Percentiles rank a stretch among this genome's conserved stretches.
These are phyloP conservation scores for Tupaia chinensis DNA, from an alignment of 2,113 vertebrate species.

Conservation along the genomic window DNA sequence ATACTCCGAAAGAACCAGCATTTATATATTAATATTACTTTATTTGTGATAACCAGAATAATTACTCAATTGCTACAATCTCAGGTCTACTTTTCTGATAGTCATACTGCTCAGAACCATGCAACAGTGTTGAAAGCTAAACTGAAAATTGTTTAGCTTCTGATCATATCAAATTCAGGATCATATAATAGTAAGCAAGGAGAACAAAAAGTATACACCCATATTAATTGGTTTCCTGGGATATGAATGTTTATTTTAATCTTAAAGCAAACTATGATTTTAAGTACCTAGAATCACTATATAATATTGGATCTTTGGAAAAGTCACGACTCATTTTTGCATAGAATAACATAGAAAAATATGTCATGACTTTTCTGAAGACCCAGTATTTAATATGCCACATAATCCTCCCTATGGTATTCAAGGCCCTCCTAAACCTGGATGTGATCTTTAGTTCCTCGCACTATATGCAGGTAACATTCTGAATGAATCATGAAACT, in stretches of 20 bases:
- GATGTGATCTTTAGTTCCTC: neutral
- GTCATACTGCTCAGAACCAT: neutral
- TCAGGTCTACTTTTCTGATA: neutral
- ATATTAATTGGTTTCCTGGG: conserved; percentile 33
- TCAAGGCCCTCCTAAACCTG: neutral
- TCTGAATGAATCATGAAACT: neutral
- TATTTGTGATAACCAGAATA: neutral
- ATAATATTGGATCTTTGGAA: neutral
- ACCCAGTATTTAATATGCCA: neutral
- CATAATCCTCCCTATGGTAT: neutral
- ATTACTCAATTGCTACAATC: neutral
- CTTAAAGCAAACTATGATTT: conserved; percentile 4
- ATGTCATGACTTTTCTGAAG: too few species aligned
- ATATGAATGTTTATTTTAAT: conserved; percentile 3
- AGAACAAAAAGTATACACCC: neutral
- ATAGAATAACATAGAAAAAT: too few species aligned
- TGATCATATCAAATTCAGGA: conserved; percentile 14
- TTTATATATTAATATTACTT: conserved; percentile 4
- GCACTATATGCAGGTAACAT: neutral
- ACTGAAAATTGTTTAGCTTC: neutral
- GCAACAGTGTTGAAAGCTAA: neutral
- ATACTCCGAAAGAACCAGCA: neutral
- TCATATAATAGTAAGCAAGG: neutral
- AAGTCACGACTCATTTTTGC: too few species aligned
- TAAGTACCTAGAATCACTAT: neutral